These are phyloP conservation scores for Nephrotoma guestfalica DNA, from an alignment of 2,888 invertebrate genomes.

Conservation along the genomic window DNA sequence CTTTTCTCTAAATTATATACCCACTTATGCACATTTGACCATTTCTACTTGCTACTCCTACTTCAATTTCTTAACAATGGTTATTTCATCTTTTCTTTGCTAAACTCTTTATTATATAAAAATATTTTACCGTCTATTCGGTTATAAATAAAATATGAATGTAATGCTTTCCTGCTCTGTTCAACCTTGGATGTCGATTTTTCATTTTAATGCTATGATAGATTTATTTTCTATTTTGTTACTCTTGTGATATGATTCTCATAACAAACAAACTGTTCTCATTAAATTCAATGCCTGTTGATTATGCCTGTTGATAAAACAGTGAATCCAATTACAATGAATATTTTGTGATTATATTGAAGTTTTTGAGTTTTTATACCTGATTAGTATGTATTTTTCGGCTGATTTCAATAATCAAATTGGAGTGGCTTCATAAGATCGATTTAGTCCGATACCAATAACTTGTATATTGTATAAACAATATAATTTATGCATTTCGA, in stretches of 20 bases:
- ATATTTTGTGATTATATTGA: neutral
- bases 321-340: neutral
- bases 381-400: neutral
- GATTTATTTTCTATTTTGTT: neutral
- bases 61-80: neutral
- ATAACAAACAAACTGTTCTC: neutral
- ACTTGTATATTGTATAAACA: neutral
- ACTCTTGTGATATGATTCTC: neutral
- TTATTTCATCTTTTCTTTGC: neutral
- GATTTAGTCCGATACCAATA: neutral
- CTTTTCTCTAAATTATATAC: neutral
- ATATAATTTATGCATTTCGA: neutral
- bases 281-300: neutral
- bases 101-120: neutral
- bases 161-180: neutral
- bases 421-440: neutral
- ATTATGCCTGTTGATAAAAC: neutral
- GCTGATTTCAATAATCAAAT: neutral
- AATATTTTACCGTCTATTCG: neutral
- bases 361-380: neutral
- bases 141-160: neutral
- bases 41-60: neutral
- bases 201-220: neutral
- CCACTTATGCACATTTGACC: neutral
- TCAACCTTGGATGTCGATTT: neutral